phyloP scores from a whole-genome alignment of 53 echinoderm and acorn worm genomes.

The Patiria pectinifera region DNA sequence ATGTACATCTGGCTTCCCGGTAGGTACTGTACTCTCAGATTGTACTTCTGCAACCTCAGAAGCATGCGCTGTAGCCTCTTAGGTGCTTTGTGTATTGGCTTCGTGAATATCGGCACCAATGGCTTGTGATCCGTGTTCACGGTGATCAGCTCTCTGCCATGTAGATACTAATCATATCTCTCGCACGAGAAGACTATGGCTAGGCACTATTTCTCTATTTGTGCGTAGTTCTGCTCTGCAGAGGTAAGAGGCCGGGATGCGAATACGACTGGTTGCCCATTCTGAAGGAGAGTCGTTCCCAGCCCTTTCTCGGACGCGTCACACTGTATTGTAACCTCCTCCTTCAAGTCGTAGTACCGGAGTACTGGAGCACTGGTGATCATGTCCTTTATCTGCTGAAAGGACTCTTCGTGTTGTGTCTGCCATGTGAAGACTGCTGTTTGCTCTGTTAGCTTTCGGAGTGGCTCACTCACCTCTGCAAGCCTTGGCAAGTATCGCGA shows the following conservation, averaged over 20 bases:
- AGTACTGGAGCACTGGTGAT: conserved; percentile 65
- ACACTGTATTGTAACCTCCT: conserved; percentile 64
- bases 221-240: conserved; percentile 21
- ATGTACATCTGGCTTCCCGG: conserved; percentile 64
- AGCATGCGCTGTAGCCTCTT: conserved; percentile 66
- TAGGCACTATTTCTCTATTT: too few relatives aligned
- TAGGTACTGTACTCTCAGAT: conserved; percentile 47
- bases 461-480: too few relatives aligned
- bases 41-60: conserved; percentile 63
- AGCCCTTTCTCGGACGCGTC: conserved; percentile 56
- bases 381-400: conserved; percentile 43
- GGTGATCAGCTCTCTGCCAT: conserved; percentile 1
- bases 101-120: conserved; percentile 13
- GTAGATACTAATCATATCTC: too few relatives aligned
- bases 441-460: background rate
- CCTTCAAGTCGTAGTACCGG: conserved; percentile 64
- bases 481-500: too few relatives aligned
- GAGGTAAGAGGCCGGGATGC: conserved; percentile 49
- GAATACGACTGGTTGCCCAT: too few relatives aligned
- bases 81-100: conserved; percentile 54
- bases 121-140: conserved; percentile 28
- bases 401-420: conserved; percentile 64
- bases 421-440: conserved; percentile 60
- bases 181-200: background rate
- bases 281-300: background rate